phyloP scores from a whole-genome alignment of 2,888 invertebrate genomes.

The Amphiduros pacificus region DNA sequence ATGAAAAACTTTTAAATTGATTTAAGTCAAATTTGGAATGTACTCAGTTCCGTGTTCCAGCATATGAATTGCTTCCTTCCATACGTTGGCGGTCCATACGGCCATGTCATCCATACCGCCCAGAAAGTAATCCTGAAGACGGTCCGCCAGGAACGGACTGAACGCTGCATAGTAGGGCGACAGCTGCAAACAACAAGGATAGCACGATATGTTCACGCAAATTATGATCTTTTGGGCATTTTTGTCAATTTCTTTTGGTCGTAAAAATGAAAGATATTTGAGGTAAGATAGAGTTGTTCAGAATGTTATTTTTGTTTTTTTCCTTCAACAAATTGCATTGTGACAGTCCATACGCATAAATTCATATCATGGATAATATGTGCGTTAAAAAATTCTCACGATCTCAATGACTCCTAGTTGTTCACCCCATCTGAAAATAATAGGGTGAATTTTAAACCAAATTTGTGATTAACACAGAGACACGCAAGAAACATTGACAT shows the following conservation, averaged over 20 bases:
- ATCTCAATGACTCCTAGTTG: conserved; percentile 32
- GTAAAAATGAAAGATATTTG: too few species aligned
- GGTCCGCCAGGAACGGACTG: conserved; percentile 49
- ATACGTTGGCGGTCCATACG: conserved; percentile 47
- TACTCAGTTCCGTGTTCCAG: conserved; percentile 46
- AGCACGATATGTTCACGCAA: too few species aligned
- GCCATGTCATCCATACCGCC: conserved; percentile 56
- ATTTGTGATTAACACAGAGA: not conserved
- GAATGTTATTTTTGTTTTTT: too few species aligned
- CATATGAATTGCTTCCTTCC: conserved; percentile 43
- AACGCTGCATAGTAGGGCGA: conserved; percentile 37
- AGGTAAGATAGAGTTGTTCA: too few species aligned
- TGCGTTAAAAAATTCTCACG: conserved; percentile 29
- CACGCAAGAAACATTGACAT: too few species aligned
- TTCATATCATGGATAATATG: too few species aligned
- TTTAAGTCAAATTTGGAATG: too few species aligned
- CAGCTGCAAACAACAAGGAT: conserved; percentile 31
- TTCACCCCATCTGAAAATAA: conserved; percentile 38
- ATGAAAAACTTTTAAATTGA: too few species aligned
- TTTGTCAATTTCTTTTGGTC: too few species aligned
- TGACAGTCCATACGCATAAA: too few species aligned
- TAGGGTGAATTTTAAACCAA: not conserved
- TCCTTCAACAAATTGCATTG: too few species aligned
- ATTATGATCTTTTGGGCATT: too few species aligned
- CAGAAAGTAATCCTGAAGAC: conserved; percentile 47